Percentiles rank a stretch among this genome's conserved stretches.
These are phyloP conservation scores for mouse (Mus musculus) DNA, from an alignment of 2,113 vertebrate genomes.

Conservation along the genomic window GRCm39 chr2:37460501-37461000, in stretches of 20 bases:
- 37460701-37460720: no score
- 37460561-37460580: background rate
- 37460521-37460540: background rate
- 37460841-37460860: no score
- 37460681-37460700: background rate
- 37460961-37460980: background rate
- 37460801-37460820: background rate
- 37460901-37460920: background rate
- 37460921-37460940: background rate
- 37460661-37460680: accelerated
- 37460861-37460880: background rate
- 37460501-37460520: background rate
- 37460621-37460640: background rate
- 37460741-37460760: background rate
- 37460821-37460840: background rate
- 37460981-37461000: background rate
- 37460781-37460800: background rate
- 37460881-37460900: background rate
- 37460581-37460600: background rate
- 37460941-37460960: background rate
- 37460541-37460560: background rate
- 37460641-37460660: background rate
- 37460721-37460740: background rate
- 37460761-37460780: background rate
- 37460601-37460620: background rate